Evolutionary conservation across 2,888 invertebrate species (phyloP), one percentile per base, ranked within the genome.

Genomic region (Ferrisia virgata): DNA sequence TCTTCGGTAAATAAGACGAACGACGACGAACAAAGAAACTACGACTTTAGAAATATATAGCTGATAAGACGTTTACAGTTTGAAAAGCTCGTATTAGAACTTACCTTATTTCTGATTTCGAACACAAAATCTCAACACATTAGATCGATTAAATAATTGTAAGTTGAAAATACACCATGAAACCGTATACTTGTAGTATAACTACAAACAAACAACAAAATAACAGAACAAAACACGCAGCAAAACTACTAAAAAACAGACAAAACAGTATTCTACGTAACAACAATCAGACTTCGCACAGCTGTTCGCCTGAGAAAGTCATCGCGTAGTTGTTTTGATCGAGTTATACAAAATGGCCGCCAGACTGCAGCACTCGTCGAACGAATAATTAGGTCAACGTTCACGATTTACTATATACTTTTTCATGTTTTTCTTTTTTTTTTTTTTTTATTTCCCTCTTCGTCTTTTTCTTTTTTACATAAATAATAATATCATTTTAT

Each of bases 241-340:
- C 72, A 76, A 76, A 76, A 76, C 72, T 76, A 36, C n/a, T n/a
- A 76, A 43, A 13, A 11, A 76, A 76, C 72, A 76, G 72, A 76
- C 72, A 76, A 72, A 76, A 36, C 72, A 76, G 72, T 36, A 36
- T 76, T 76, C 36, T 76, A 76, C 72, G 72, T 36, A 36, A 76
- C 72, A 76, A 64, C 72, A 76, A 64, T 76, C 72, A 36, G 36
- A 36, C 72, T 76, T 76, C 72, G 72, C 72, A 76, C 72, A 76
- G 72, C 72, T 76, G 72, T 76, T 76, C 39, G n/a, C n/a, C 72
- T 76, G 72, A 76, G 72, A 76, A 76, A 76, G 72, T 76, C 72
- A 76, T 76, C 72, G n/a, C n/a, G 72, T 36, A 76, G 72, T 76
- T 76, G 72, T 76, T 76, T 76, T 76, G 72, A 76, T 76, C 18